phyloP scores from a whole-genome alignment of 2,888 invertebrate genomes.

The Entomobrya multifasciata region DNA sequence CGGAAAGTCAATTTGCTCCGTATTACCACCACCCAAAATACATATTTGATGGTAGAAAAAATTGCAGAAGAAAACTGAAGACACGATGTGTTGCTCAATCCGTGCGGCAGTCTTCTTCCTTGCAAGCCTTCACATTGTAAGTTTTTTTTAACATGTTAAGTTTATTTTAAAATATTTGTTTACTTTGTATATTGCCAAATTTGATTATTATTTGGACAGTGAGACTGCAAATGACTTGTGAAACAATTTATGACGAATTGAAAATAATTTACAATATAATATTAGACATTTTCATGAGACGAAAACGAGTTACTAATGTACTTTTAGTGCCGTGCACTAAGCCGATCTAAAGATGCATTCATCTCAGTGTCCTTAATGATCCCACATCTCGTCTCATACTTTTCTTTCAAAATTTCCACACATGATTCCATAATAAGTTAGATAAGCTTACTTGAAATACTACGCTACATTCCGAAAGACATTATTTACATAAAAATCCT shows the following conservation, averaged over 20 bases:
- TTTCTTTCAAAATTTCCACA: no score
- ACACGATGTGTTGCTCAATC: conserved; percentile 77
- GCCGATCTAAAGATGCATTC: not conserved
- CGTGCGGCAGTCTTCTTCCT: conserved; percentile 76
- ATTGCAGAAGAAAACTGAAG: not conserved
- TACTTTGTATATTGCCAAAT: no score
- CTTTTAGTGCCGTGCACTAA: no score
- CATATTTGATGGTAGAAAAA: not conserved
- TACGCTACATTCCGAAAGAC: not conserved
- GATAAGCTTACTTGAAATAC: not conserved
- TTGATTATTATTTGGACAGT: no score
- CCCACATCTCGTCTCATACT: not conserved
- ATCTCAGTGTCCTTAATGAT: not conserved
- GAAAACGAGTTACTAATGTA: no score
- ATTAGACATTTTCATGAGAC: no score
- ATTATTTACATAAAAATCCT: not conserved
- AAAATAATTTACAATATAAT: not conserved
- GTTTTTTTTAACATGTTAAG: conserved; percentile 19
- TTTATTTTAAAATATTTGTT: not conserved
- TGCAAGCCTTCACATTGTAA: conserved; percentile 77
- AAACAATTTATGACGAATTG: no score
- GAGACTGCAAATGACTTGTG: no score
- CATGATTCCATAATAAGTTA: no score
- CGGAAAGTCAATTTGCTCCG: conserved; percentile 35
- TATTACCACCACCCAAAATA: conserved; percentile 22